Evolutionary conservation across 30 jellyfish, hydroid and myxozoan species (phyloP), one percentile per base, ranked within the genome.

Genomic region (Aurelia aurita): DNA sequence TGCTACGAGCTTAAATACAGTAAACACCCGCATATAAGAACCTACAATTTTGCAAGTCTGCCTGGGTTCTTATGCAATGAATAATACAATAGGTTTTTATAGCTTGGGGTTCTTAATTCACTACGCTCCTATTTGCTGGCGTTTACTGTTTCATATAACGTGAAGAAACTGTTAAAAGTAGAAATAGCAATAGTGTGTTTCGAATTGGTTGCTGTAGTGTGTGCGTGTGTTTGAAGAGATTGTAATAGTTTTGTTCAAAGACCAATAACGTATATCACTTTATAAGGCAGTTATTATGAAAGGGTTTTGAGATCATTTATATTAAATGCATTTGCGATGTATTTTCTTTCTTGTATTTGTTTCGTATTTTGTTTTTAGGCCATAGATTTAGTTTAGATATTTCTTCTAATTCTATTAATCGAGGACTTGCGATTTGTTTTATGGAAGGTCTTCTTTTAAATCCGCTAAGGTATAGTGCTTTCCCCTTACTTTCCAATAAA

Each of bases 181-280:
- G n/a, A n/a, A n/a, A n/a, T n/a, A n/a, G n/a, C n/a, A n/a, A n/a
- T n/a, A n/a, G n/a, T n/a, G n/a, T n/a, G n/a, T n/a, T n/a, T n/a
- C n/a, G n/a, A n/a, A n/a, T n/a, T n/a, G n/a, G n/a, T n/a, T n/a
- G n/a, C n/a, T n/a, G n/a, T n/a, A n/a, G 15, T 39, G 51, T 35
- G 47, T 39, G 51, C 9, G 51, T 39, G 2, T 39, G 51, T 39
- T 39, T 2, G 51, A 39, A 39, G 51, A 55, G 29, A 55, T 19
- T 55, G 67, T 55, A 55, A 55, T 55, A 55, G 67, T 55, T 55
- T 55, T 55, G 67, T 55, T 55, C 67, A 55, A 55, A 55, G 67
- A 55, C 67, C 67, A 55, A 9, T 55, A n/a, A n/a, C 67, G 14
- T 55, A 55, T n/a, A n/a, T 55, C 67, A 55, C 29, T 55, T 19